A percentile compares a stretch with the other conserved stretches of the same genome.
Evolutionary conservation across 1,140 invertebrate genomes (phyloP).

Genomic region (Vollenhovia emeryi): DNA sequence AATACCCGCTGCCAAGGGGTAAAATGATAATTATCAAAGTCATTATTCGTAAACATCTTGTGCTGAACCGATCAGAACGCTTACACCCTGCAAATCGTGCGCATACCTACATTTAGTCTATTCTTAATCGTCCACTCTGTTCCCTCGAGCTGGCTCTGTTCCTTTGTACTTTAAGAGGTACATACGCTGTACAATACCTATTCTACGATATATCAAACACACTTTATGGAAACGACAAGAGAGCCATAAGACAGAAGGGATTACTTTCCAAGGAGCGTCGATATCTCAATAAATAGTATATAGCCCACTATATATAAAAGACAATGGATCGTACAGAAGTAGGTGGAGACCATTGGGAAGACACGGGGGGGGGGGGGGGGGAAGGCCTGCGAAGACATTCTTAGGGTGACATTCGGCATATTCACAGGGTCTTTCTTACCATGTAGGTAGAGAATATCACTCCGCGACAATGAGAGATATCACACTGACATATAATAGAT

Average conservation of each 20-base stretch:
- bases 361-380: too few species aligned
- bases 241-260: neutral
- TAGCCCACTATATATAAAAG: slow-evolving; percentile 25
- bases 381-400: slow-evolving; percentile 33
- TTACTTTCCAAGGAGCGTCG: slow-evolving; percentile 43
- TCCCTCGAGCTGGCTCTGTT: slow-evolving; percentile 36
- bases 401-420: slow-evolving; percentile 20
- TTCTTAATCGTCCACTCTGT: slow-evolving; percentile 4
- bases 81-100: neutral
- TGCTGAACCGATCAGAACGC: slow-evolving; percentile 11
- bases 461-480: slow-evolving; percentile 37
- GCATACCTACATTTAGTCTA: slow-evolving; percentile 11
- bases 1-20: slow-evolving; percentile 7
- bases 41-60: slow-evolving; percentile 4
- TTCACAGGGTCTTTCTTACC: slow-evolving; percentile 40
- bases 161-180: slow-evolving; percentile 20
- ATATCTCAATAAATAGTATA: slow-evolving; percentile 35
- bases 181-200: slow-evolving; percentile 44
- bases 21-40: neutral
- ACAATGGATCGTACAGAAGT: slow-evolving; percentile 40
- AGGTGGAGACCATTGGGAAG: neutral
- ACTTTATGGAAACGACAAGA: slow-evolving; percentile 39
- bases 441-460: slow-evolving; percentile 31
- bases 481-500: slow-evolving; percentile 19
- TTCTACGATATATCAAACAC: slow-evolving; percentile 47